Conservation (phyloP, 2,888 invertebrate genomes). For the Hypselothyrea guttata region DNA sequence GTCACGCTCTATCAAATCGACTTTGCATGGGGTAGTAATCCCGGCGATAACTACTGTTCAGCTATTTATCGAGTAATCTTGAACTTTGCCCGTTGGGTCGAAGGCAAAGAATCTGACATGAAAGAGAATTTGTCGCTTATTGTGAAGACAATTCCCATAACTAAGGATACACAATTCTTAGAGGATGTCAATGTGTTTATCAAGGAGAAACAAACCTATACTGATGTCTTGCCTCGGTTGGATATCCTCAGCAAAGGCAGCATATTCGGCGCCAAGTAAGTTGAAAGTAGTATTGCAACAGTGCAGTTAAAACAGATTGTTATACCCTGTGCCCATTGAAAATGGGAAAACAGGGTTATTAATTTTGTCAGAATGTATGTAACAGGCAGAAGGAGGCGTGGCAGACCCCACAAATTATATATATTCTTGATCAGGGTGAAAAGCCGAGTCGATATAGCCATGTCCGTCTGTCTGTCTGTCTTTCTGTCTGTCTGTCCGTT, state of each 20-base stretch:
- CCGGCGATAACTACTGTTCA: constrained; percentile 80
- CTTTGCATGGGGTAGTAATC: constrained; percentile 76
- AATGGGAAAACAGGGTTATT: too few relatives aligned
- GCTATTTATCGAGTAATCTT: constrained; percentile 75
- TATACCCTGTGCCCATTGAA: too few relatives aligned
- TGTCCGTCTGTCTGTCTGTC: too few relatives aligned
- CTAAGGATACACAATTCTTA: constrained; percentile 69
- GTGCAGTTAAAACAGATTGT: too few relatives aligned
- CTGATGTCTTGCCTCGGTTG: constrained; percentile 80
- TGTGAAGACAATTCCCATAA: constrained; percentile 78
- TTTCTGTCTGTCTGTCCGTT: too few relatives aligned
- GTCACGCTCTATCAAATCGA: constrained; percentile 59
- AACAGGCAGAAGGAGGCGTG: too few relatives aligned
- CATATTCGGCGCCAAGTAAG: constrained; percentile 75
- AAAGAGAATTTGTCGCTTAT: constrained; percentile 70
- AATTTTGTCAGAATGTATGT: too few relatives aligned
- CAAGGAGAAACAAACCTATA: constrained; percentile 82
- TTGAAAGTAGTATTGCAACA: neutral
- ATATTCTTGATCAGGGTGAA: too few relatives aligned
- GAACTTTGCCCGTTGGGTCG: constrained; percentile 43
- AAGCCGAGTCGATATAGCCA: too few relatives aligned
- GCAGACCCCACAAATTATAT: too few relatives aligned
- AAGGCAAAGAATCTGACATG: constrained; percentile 21
- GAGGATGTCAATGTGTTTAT: constrained; percentile 82
- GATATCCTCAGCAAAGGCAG: constrained; percentile 78